Evolutionary conservation across 2,888 invertebrate genomes (phyloP), one percentile per base, ranked within the genome.

Genomic region (Acrobasis repandana): DNA sequence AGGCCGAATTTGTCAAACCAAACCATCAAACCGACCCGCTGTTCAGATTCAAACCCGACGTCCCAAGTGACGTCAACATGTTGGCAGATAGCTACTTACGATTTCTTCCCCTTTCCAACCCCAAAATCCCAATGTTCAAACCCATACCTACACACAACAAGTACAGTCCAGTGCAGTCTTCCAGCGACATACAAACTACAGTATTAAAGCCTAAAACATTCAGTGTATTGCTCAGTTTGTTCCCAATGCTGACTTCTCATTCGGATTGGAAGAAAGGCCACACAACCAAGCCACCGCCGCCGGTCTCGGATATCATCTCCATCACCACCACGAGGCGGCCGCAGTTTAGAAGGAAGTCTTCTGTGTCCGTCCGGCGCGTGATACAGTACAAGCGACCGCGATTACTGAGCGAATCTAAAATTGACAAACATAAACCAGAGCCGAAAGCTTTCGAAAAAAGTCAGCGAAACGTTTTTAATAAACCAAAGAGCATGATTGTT

Each of bases 61-160:
- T 94, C 66, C 96, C 96, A 0, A 94, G 95, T 43, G 96, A 96
- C 61, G 93, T 96, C 0, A 96, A 96, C 83, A 85, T 96, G 48
- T 75, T 96, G 67, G 96, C 96, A 3, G 93, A 95, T 60, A 79
- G 80, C 20, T 82, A 80, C 61, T 66, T 84, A 8, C 77, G 84
- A 65, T 90, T 90, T 70, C 77, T 86, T n/a, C 88, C 88, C 10
- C 62, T 72, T 28, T 63, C 73, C 10, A 72, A 71, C 16, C 65
- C 74, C 9, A 76, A 68, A 78, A 67, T 78, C 61, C 76, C 86
- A 33, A 82, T 83, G 77, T 83, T 86, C 60, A 82, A 75, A 65
- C 82, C 80, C 59, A 80, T 82, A 66, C 74, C 76, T 36, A 73
- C 70, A 56, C 69, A 72, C 11, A 79, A 74, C 47, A 52, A 47